Conservation (phyloP, 2,888 invertebrate genomes). For the Drosophila paranaensis region DNA sequence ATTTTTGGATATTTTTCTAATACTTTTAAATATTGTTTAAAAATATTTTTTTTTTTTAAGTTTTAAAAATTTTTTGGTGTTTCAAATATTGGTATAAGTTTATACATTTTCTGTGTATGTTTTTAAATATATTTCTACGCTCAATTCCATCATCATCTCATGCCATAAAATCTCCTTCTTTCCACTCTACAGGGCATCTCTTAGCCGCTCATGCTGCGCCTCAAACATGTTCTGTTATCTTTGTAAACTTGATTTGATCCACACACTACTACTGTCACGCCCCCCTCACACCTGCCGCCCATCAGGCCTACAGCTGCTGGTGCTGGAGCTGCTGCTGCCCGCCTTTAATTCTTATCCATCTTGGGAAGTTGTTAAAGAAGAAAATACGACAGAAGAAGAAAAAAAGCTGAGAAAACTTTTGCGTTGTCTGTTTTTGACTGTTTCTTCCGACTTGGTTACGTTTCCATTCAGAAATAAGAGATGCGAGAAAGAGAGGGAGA, state of each 20-base stretch:
- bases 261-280: slow-evolving; percentile 6
- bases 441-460: slow-evolving; percentile 43
- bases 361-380: slow-evolving; percentile 68
- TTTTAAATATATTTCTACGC: neutral
- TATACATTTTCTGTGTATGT: no score
- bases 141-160: neutral
- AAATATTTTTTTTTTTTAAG: neutral
- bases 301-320: neutral
- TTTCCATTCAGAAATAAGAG: slow-evolving; percentile 35
- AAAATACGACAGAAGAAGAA: slow-evolving; percentile 32
- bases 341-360: slow-evolving; percentile 56
- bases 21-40: neutral
- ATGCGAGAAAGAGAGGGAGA: slow-evolving; percentile 25
- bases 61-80: neutral
- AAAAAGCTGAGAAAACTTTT: slow-evolving; percentile 68
- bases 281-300: slow-evolving; percentile 6
- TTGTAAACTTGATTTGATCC: slow-evolving; percentile 54
- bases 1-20: neutral
- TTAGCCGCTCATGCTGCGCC: neutral
- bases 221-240: slow-evolving; percentile 38
- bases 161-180: neutral
- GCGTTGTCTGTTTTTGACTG: slow-evolving; percentile 52
- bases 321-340: slow-evolving; percentile 9
- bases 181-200: slow-evolving; percentile 1
- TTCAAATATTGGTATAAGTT: no score